Base-by-base conservation (phyloP, 2,797 vertebrate genomes). In the Prunella strophiata region DNA sequence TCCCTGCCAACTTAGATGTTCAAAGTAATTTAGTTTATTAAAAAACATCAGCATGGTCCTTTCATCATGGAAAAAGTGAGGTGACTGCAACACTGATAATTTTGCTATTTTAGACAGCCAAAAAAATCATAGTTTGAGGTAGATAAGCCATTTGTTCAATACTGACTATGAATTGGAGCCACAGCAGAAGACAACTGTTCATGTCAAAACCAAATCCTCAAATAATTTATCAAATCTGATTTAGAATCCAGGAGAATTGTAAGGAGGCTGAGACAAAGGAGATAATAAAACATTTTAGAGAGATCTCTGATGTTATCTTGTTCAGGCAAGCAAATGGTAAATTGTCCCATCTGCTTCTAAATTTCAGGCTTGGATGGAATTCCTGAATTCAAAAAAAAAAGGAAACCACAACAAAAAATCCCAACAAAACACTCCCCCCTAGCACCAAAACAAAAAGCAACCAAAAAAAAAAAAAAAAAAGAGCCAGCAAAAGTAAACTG, bases 201-300 rank as follows among this genome's bases (percentile, higher is more conserved):
- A 36, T 61, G 57, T 85, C 74, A 85, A 71, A 93, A 59, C 4
- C 6, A 92, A 89, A 82, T 70, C 21, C 21, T 93, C 50, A 91
- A 70, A 72, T 67, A 88, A 77, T 93, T 86, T 79, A 52, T 93
- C 58, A 81, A n/a, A 82, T 30, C 34, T 71, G 34, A 52, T 87
- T 91, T 58, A 70, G 10, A 62, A 20, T 84, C 51, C 40, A 76
- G 59, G 18, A 90, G 30, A 91, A 75, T 40, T 54, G 9, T 72
- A 81, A 84, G 59, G n/a, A 88, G 40, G 11, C 82, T 76, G 45
- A 91, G 52, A 71, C 38, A 92, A 89, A 82, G 26, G 43, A 87
- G 25, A 71, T 42, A 48, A 80, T 85, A 29, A 80, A 57, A 48
- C 32, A 57, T 52, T 91, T 89, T 74, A 2, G 59, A 82, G 27